Evolutionary conservation across 2,113 vertebrate genomes (phyloP).

Genomic region (Tragelaphus strepsiceros): DNA sequence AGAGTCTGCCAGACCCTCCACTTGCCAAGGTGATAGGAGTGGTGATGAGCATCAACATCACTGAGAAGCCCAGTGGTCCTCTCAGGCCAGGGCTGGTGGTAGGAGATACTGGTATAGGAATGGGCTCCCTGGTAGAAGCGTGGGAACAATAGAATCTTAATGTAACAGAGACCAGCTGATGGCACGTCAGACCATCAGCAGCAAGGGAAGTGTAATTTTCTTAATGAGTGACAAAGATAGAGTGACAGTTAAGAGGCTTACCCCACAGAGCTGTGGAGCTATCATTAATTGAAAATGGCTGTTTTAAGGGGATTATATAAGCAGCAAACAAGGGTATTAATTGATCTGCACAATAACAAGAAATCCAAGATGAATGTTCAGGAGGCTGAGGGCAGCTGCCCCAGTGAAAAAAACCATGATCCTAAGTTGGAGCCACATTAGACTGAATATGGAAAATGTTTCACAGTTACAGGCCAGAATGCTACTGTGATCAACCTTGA

Average conservation of each 20-base stretch:
- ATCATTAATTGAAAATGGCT: background rate
- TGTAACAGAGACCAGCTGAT: background rate
- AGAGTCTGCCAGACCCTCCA: background rate
- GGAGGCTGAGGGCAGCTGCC: background rate
- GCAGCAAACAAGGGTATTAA: background rate
- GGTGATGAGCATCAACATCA: background rate
- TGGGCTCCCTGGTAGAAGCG: background rate
- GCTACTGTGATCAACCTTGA: background rate
- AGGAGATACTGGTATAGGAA: background rate
- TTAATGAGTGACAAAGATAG: background rate
- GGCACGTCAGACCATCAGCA: background rate
- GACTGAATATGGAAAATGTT: background rate
- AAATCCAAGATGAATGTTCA: background rate
- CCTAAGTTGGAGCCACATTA: background rate
- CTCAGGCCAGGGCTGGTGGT: background rate
- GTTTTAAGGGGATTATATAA: background rate
- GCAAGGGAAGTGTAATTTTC: background rate
- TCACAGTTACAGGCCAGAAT: background rate
- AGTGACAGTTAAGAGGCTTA: background rate
- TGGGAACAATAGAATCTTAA: background rate
- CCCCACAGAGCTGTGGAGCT: background rate
- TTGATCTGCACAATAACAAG: background rate
- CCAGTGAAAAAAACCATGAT: background rate
- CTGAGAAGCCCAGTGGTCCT: background rate
- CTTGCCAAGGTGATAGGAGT: background rate